A percentile compares a stretch with the other conserved stretches of the same genome.
Conservation (phyloP, 2,113 vertebrate genomes). For the Chauna torquata region DNA sequence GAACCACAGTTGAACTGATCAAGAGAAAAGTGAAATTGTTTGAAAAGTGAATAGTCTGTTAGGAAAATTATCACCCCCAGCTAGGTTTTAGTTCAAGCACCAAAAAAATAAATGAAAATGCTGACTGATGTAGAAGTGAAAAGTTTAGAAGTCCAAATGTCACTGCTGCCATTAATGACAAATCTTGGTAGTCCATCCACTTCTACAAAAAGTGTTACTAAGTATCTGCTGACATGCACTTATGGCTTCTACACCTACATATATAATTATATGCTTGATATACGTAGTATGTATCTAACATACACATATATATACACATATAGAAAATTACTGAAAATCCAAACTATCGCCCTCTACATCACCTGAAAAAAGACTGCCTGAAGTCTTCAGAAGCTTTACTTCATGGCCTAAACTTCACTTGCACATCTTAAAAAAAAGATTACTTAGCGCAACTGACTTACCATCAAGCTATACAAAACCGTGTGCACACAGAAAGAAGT, state of each 20-base stretch:
- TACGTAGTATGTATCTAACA: not conserved
- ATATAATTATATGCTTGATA: not conserved
- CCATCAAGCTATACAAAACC: not conserved
- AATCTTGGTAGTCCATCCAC: not conserved
- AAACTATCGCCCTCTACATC: not conserved
- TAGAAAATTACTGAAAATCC: not conserved
- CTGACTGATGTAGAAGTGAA: not conserved
- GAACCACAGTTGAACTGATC: conserved; percentile 75
- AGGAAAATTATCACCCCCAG: not conserved
- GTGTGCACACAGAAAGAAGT: not conserved
- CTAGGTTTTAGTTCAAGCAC: not conserved
- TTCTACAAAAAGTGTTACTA: not conserved
- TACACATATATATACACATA: accelerated
- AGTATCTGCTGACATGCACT: not conserved
- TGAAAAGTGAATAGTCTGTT: not conserved
- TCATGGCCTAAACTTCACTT: not conserved
- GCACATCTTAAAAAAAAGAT: not conserved
- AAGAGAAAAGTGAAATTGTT: not conserved
- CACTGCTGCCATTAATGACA: not conserved
- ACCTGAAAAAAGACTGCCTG: not conserved
- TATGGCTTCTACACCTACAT: not conserved
- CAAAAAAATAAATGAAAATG: conserved; percentile 1
- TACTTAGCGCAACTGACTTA: not conserved
- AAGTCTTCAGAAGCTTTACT: not conserved
- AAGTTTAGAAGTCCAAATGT: not conserved